Conservation (phyloP, 2,888 invertebrate genomes). For the Graphium colonna region DNA sequence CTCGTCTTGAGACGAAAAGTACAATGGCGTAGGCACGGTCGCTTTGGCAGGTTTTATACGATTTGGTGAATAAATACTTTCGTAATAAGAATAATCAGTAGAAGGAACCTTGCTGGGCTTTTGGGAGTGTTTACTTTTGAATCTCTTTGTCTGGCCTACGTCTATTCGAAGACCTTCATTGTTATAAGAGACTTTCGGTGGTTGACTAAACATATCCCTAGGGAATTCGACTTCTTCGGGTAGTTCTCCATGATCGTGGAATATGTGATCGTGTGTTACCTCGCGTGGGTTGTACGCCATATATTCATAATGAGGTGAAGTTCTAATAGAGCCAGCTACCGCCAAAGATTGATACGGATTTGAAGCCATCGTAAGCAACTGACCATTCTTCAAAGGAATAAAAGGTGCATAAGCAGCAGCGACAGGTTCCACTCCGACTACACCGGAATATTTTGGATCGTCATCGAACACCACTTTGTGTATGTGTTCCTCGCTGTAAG, state of each 20-base stretch:
- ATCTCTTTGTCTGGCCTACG: slow-evolving; percentile 36
- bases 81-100: slow-evolving; percentile 64
- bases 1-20: slow-evolving; percentile 37
- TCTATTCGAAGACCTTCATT: slow-evolving; percentile 58
- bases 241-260: slow-evolving; percentile 74
- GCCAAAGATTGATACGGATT: slow-evolving; percentile 47
- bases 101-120: slow-evolving; percentile 46
- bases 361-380: slow-evolving; percentile 49
- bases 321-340: slow-evolving; percentile 54
- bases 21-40: slow-evolving; percentile 41
- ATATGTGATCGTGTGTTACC: slow-evolving; percentile 74
- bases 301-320: slow-evolving; percentile 63
- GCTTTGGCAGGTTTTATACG: slow-evolving; percentile 41
- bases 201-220: slow-evolving; percentile 50
- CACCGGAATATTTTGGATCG: slow-evolving; percentile 41
- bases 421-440: slow-evolving; percentile 47
- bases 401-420: slow-evolving; percentile 43
- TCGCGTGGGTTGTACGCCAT: slow-evolving; percentile 68
- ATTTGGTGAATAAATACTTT: slow-evolving; percentile 54
- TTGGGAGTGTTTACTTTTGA: slow-evolving; percentile 48
- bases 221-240: slow-evolving; percentile 55
- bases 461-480: slow-evolving; percentile 67
- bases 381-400: slow-evolving; percentile 51
- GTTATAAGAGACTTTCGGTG: slow-evolving; percentile 61
- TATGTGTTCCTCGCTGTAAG: slow-evolving; percentile 74